Base-by-base conservation (phyloP, 2,888 invertebrate genomes). In the Drosophila sordidapex region DNA sequence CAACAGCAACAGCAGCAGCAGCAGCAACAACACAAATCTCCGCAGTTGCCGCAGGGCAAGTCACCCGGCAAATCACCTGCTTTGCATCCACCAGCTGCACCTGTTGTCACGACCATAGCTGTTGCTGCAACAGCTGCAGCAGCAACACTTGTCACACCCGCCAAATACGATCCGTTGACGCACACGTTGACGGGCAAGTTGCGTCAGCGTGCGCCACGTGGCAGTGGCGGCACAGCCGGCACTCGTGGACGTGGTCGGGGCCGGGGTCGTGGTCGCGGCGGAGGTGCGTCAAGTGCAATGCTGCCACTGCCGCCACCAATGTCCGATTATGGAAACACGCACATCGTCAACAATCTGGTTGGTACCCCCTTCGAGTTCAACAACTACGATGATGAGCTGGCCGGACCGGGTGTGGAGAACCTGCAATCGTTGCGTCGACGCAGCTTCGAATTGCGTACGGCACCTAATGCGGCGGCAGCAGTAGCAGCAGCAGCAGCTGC, bases 321-420 rank as follows among this genome's bases (percentile, higher is more conserved):
- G 75, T 76, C 91, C 0, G 92, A 92, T 13, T 92, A 97, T 4
- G 92, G 91, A 10, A 92, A 91, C 53, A 89, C 91, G 48, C 92
- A 92, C 70, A 96, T 97, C 70, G 96, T 96, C 77, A 96, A 96
- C 91, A 97, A 97, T 91, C 94, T 97, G 43, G 96, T 96, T 10
- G 97, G 98, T 11, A 98, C 98, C 3, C 98, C 98, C 2, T 98
- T 97, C 88, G 98, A 97, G 91, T 95, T 96, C 79, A 87, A 97
- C 73, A 96, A 97, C 91, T 97, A 97, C 77, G 96, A 97, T 76
- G 97, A 97, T 86, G 97, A 97, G 91, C 95, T 97, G 70, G 96
- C 96, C 72, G 95, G 96, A 21, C 95, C 96, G 51, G 96, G 96
- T 84, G 95, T 97, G 62, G 96, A 96, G 88, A 96, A 96, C 91